Evolutionary conservation across 2,888 invertebrate genomes (phyloP).

Genomic region (Gryllus longicercus): DNA sequence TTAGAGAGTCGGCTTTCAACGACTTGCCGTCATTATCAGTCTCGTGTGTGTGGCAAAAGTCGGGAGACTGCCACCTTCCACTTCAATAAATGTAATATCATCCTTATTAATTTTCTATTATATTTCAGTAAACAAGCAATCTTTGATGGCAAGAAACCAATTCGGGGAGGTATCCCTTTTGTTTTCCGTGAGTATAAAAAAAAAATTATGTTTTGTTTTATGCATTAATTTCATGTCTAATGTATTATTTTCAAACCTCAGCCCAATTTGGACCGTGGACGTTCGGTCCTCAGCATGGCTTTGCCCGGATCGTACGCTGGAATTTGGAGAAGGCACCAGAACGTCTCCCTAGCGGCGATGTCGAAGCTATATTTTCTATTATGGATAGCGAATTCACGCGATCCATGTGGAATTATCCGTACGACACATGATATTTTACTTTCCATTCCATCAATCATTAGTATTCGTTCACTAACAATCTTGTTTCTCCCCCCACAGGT

Average conservation of each 20-base stretch:
- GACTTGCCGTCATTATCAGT: too few relatives aligned
- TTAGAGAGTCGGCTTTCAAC: too few relatives aligned
- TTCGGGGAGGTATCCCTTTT: conserved; percentile 93
- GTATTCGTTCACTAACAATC: not conserved
- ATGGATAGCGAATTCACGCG: conserved; percentile 90
- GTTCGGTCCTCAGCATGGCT: conserved; percentile 93
- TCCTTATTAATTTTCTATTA: too few relatives aligned
- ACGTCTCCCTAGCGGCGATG: conserved; percentile 83
- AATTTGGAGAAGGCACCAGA: conserved; percentile 84
- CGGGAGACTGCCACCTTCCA: too few relatives aligned
- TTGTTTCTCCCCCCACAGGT: conserved; percentile 53
- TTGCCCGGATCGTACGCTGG: conserved; percentile 91
- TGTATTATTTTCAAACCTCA: conserved; percentile 47
- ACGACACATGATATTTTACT: conserved; percentile 46
- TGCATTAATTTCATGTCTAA: not conserved
- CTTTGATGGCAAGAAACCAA: conserved; percentile 94
- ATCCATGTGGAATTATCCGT: conserved; percentile 92
- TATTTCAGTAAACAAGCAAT: conserved; percentile 84
- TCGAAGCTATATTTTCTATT: conserved; percentile 86
- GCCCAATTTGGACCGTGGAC: conserved; percentile 96
- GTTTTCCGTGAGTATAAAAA: conserved; percentile 84
- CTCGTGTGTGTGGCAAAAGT: too few relatives aligned
- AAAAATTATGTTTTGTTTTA: not conserved
- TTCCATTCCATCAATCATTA: not conserved
- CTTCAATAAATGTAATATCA: too few relatives aligned